A percentile compares a stretch with the other conserved stretches of the same genome.
These are phyloP conservation scores for Paratilapia polleni DNA, from an alignment of 2,113 vertebrate species.

Conservation along the genomic window DNA sequence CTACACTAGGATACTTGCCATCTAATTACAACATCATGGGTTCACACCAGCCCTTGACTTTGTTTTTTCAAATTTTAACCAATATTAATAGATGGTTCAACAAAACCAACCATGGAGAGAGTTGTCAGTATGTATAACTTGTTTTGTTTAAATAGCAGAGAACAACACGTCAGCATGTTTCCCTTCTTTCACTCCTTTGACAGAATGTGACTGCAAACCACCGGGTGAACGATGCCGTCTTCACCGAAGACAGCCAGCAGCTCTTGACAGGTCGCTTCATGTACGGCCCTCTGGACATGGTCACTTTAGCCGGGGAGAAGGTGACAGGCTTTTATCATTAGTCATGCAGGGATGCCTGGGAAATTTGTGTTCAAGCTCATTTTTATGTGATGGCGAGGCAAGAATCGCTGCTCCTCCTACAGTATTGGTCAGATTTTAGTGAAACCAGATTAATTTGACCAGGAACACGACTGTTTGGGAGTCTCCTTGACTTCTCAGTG, in stretches of 20 bases:
- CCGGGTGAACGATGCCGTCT: constrained; percentile 91
- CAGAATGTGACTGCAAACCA: constrained; percentile 98
- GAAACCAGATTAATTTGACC: no score
- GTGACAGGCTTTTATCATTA: constrained; percentile 63
- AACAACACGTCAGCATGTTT: not conserved
- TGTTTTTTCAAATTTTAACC: not conserved
- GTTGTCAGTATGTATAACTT: not conserved
- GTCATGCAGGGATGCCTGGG: no score
- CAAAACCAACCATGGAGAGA: not conserved
- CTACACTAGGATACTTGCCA: not conserved
- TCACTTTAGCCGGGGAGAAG: constrained; percentile 97
- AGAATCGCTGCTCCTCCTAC: no score
- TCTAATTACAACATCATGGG: not conserved
- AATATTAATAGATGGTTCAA: not conserved
- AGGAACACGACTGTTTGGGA: no score
- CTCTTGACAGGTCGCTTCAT: constrained; percentile 92
- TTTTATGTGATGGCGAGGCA: no score
- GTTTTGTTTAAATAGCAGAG: not conserved
- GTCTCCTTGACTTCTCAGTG: not conserved
- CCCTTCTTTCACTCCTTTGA: not conserved
- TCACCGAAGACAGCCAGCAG: constrained; percentile 91
- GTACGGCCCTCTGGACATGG: constrained; percentile 98
- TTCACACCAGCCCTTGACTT: not conserved
- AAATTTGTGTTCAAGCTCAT: not conserved
- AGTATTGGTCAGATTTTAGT: no score